Evolutionary conservation across 1,140 invertebrate genomes (phyloP), one percentile per base, ranked within the genome.

Genomic region (Polyergus mexicanus): DNA sequence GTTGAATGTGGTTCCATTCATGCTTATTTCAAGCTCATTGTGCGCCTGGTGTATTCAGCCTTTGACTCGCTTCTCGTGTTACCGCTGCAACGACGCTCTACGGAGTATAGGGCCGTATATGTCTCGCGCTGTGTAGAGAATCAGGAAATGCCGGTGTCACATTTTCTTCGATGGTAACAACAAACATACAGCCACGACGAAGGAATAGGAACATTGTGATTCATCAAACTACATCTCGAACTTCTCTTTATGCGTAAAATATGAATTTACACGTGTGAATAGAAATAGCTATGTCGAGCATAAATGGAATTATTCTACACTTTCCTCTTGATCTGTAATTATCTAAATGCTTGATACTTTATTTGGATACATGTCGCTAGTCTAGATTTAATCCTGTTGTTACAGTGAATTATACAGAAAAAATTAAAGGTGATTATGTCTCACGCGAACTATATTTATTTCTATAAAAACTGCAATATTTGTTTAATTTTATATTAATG

Each of bases 21-120:
- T 93, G 90, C 93, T 94, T 94, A 94, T 94, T 94, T 94, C 92
- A 93, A 93, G 92, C 93, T 92, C 93, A 94, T 94, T 94, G 93
- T 94, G 87, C 80, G 71, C 86, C 68, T 72, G 69, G 84, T 88
- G 92, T 89, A 94, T 94, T 94, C 93, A 94, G 89, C 92, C 92
- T 94, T 94, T 93, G 93, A 93, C 91, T 93, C 69, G 87, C 88
- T 83, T 91, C 91, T 92, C 88, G 86, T 91, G 86, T 91, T 89
- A 86, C 85, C 75, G 75, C 87, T 91, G 85, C 78, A 91, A 84
- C 83, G 63, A 88, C 76, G 78, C 84, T 90, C 56, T 87, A 66
- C 44, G 77, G 68, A 88, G 89, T 85, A 51, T 51, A 91, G 85
- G 87, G 78, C 89, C 76, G 88, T 88, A 81, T 71, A 87, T 90